Percentiles rank a stretch among this genome's conserved stretches.
Evolutionary conservation across 2,797 vertebrate genomes (phyloP).

Genomic region (Falco rusticolus): DNA sequence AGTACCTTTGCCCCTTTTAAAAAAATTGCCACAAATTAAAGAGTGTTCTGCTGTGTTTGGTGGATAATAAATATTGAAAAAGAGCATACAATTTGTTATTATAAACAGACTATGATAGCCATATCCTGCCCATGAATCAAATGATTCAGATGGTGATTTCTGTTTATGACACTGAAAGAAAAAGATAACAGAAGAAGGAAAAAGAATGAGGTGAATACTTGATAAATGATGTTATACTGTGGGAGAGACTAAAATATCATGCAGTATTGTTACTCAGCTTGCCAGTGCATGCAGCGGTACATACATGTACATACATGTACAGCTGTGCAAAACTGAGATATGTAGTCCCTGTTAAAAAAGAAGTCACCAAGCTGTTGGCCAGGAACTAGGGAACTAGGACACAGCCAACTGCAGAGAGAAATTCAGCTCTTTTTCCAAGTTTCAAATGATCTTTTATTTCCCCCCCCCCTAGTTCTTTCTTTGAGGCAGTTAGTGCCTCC

Average conservation of each 20-base stretch:
- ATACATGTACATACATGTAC: background rate
- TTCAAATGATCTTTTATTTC: background rate
- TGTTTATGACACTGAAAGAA: background rate
- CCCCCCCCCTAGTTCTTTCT: background rate
- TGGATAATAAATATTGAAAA: background rate
- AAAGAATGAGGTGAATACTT: background rate
- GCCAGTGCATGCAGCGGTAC: background rate
- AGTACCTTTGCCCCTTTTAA: background rate
- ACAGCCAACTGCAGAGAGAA: background rate
- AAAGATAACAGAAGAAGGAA: background rate
- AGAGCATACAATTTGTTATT: background rate
- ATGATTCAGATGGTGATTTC: background rate
- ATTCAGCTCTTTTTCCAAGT: background rate
- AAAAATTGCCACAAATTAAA: background rate
- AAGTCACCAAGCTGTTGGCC: background rate
- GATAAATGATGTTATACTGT: background rate
- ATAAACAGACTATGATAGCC: background rate
- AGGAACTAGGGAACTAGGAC: background rate
- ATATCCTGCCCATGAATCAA: background rate
- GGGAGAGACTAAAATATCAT: background rate
- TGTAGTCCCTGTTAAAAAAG: background rate
- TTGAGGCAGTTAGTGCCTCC: background rate
- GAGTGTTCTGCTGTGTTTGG: background rate
- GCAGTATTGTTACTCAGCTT: background rate
- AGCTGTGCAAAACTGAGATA: background rate